Evolutionary conservation across 2,797 vertebrate species (phyloP), one percentile per base, ranked within the genome.

Genomic region (Bovichtus variegatus): DNA sequence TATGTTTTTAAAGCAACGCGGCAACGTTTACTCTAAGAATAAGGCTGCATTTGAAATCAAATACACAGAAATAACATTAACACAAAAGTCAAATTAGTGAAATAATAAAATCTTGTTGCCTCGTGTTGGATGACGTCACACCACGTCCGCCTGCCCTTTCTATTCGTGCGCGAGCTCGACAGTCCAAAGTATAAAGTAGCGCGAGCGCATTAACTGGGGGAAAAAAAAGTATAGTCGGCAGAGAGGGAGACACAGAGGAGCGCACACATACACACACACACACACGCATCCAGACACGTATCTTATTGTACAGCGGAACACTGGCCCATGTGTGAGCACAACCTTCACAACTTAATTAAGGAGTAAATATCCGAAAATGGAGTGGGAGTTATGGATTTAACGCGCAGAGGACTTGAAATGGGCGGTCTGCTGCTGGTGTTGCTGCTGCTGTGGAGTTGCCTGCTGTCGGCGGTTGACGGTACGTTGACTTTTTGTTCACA

Each of bases 401-500:
- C 82, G 83, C 79, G 71, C 6, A 76, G 68, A 76, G 72, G 84
- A 87, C 78, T 64, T 76, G 94, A 82, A 86, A 95, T 95, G 95
- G 93, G 90, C 84, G 84, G 76, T 88, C 84, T 91, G 81, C 89
- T 92, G 67, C 29, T 68, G 83, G 64, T 71, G 76, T 44, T 93
- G 71, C 84, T 94, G 86, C 84, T 94, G 86, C 87, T 95, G 69
- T 89, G 86, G 87, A 92, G 83, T 76, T 89, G 84, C 71, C 78
- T 94, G 81, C 71, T 90, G 81, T 53, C 90, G 84, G 80, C 86
- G 82, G 86, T 82, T 86, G 44, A 89, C 80, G 95, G 95, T 95
- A 91, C 87, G 94, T 94, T 78, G 49, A 84, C 80, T 92, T 86
- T 78, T 84, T 82, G 65, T 83, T 86, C 79, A 13, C 76, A 77